These are phyloP conservation scores for Mesochorus sp. DNA, from an alignment of 2,888 invertebrate species.

Conservation along the genomic window DNA sequence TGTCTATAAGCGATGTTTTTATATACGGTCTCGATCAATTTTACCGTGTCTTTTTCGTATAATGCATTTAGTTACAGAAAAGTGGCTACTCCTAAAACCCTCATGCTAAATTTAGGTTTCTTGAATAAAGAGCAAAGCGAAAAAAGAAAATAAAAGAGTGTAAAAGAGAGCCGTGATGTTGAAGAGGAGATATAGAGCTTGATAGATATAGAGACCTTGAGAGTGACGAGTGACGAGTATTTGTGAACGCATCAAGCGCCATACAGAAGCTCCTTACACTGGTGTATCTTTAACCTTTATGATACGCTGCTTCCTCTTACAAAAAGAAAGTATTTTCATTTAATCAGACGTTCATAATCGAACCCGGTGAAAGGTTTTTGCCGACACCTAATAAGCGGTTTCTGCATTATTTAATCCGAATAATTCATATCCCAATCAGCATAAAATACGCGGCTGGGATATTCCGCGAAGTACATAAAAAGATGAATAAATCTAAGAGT, in stretches of 20 bases:
- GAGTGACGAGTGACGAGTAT: constrained; percentile 52
- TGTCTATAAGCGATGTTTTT: constrained; percentile 1
- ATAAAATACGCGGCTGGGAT: too few relatives aligned
- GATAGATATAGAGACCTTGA: constrained; percentile 28
- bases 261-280: constrained; percentile 8
- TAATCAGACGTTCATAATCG: neutral
- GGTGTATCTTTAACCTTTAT: constrained; percentile 12
- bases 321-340: neutral
- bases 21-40: neutral
- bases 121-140: constrained; percentile 49
- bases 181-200: constrained; percentile 18
- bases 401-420: neutral
- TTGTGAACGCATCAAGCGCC: constrained; percentile 25
- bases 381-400: too few relatives aligned
- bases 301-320: neutral
- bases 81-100: constrained; percentile 56
- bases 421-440: too few relatives aligned
- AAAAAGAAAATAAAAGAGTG: constrained; percentile 57
- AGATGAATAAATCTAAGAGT: too few relatives aligned
- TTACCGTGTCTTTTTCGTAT: constrained; percentile 39
- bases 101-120: constrained; percentile 71
- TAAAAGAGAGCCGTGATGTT: constrained; percentile 50
- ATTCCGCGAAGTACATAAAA: too few relatives aligned
- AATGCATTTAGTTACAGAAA: constrained; percentile 46
- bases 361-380: neutral